Base-by-base conservation (phyloP, 2,113 vertebrate species). In the Turnix velox region DNA sequence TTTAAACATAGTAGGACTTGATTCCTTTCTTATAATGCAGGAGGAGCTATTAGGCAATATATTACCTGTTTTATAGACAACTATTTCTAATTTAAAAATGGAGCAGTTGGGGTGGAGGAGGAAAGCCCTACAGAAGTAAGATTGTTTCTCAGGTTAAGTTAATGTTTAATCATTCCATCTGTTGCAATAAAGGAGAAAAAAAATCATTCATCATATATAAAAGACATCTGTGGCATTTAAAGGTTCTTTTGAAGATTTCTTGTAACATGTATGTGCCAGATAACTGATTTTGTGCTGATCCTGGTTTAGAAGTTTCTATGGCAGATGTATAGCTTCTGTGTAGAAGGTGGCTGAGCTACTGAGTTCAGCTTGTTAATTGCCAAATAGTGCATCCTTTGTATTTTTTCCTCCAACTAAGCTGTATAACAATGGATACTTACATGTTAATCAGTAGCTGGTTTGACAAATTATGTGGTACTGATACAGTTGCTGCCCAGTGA, bases 261-360 rank as follows among this genome's bases (percentile, higher is more conserved):
- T 40, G 37, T 49, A 33, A n/a, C 1, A 4, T 9, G 14, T 40
- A 51, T 72, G 45, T 42, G 39, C 11, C 2, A 0, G 10, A 10
- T 30, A 37, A 15, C 6, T 3, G 8, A n/a, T 15, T 48, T n/a
- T 39, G 49, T n/a, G 19, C 18, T 51, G 37, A 43, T n/a, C 11
- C 30, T 65, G 66, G 51, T 3, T 65, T 65, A 40, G n/a, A 33
- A 37, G 31, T 9, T 58, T 14, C 23, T 18, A 14, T 27, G 37
- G 19, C 28, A 58, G 3, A 2, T 16, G 18, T 5, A 7, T 33
- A 2, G 6, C 49, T 65, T 49, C 14, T 18, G 14, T 1, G 6
- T 49, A 59, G 40, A 7, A 2, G 17, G 15, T 9, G 59, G 9
- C 33, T 35, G 61, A 33, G 42, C 27, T 84, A 3, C n/a, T 79